Conservation (phyloP, 2,113 vertebrate genomes). For the Phrynosoma blainvillii region DNA sequence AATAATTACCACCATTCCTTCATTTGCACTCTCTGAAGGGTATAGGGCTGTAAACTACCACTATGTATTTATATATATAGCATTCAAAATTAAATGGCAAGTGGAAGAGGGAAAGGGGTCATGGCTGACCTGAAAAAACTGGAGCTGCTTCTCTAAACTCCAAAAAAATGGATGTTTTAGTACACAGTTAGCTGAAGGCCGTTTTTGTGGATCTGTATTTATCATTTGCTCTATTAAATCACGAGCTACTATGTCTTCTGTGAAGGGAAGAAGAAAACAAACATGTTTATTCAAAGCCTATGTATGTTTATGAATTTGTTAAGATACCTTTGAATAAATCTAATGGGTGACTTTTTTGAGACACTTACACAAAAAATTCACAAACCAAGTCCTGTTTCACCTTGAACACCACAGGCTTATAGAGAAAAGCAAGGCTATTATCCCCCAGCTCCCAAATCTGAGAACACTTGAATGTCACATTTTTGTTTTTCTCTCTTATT, state of each 20-base stretch:
- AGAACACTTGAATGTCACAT: background rate
- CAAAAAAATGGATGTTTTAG: slow-evolving; percentile 97
- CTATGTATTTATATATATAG: background rate
- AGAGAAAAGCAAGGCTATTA: accelerated
- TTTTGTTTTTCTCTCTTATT: background rate
- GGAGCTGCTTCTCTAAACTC: slow-evolving; percentile 94
- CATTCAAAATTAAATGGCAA: background rate
- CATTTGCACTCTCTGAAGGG: background rate
- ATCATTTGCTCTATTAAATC: slow-evolving; percentile 94
- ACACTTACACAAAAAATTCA: background rate
- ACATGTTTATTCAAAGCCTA: background rate
- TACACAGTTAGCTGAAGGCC: slow-evolving; percentile 89
- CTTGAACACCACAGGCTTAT: accelerated
- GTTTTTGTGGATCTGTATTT: slow-evolving; percentile 86
- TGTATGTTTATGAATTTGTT: background rate
- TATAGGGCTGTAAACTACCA: background rate
- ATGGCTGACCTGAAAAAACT: slow-evolving; percentile 93
- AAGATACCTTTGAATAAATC: background rate
- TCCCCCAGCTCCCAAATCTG: background rate
- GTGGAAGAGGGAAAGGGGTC: background rate
- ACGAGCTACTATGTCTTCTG: slow-evolving; percentile 89
- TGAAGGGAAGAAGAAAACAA: background rate
- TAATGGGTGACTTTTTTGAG: accelerated
- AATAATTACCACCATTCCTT: background rate
- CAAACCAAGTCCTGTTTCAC: background rate